Percentiles rank a stretch among this genome's conserved stretches.
phyloP scores from a whole-genome alignment of 2,797 vertebrate species.

The Malacoctenus gilli region DNA sequence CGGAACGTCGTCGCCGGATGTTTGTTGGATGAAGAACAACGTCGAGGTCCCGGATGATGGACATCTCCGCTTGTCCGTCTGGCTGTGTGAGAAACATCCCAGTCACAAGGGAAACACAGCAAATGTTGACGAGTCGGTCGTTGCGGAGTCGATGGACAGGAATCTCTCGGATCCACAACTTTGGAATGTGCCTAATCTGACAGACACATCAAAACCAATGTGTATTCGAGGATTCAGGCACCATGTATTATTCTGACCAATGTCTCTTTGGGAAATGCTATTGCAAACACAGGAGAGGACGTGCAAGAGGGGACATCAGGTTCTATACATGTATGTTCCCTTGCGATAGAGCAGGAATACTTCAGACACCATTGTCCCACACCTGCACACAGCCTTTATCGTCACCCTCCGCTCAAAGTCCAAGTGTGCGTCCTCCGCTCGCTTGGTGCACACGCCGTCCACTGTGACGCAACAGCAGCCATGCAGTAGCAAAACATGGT shows the following conservation, averaged over 20 bases:
- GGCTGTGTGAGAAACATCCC: no score
- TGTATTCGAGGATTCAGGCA: no score
- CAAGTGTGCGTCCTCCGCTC: conserved; percentile 9
- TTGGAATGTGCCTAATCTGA: no score
- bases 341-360: background rate
- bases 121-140: no score
- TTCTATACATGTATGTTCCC: background rate
- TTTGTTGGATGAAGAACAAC: conserved; percentile 14
- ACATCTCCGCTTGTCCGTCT: background rate
- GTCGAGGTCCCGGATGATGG: conserved; percentile 9
- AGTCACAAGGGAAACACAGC: no score
- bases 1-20: conserved; percentile 5
- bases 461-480: conserved; percentile 16
- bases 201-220: no score
- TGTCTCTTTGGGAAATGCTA: no score
- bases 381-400: conserved; percentile 21
- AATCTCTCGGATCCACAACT: no score
- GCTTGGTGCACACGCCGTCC: conserved; percentile 1
- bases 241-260: no score
- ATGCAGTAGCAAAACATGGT: conserved; percentile 3
- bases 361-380: background rate
- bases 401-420: conserved; percentile 24
- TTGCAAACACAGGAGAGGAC: no score
- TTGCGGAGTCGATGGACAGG: no score
- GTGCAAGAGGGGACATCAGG: no score